A percentile compares a stretch with the other conserved stretches of the same genome.
phyloP scores from a whole-genome alignment of 2,113 vertebrate species.

The Myiozetetes cayanensis region DNA sequence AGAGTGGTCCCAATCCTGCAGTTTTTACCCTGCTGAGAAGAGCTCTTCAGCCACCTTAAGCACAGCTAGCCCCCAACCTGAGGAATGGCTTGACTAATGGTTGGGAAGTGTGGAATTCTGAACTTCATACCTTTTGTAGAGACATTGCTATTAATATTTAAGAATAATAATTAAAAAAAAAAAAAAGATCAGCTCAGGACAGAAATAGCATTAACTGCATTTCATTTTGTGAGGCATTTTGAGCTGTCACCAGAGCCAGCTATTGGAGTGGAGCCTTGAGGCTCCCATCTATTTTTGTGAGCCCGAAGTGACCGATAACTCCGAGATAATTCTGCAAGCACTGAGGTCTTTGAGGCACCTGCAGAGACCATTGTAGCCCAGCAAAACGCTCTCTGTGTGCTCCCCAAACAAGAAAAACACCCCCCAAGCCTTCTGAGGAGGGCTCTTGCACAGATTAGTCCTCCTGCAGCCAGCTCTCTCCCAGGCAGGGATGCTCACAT shows the following conservation, averaged over 20 bases:
- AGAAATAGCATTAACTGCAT: conserved; percentile 35
- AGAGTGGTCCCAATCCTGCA: not conserved
- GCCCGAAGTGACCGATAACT: not conserved
- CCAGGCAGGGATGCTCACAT: not conserved
- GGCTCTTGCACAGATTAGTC: not conserved
- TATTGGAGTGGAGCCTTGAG: conserved; percentile 15
- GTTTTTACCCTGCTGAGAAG: not conserved
- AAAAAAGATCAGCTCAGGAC: not conserved
- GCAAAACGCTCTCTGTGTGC: not conserved
- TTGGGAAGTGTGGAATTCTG: not conserved
- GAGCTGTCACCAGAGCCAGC: conserved; percentile 32
- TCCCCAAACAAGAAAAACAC: not conserved
- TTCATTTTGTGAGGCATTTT: conserved; percentile 32
- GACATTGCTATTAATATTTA: conserved; percentile 5
- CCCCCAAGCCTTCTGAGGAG: not conserved
- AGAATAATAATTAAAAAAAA: not conserved
- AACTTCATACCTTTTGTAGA: not conserved
- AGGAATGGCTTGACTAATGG: not conserved
- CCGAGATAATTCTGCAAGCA: not conserved
- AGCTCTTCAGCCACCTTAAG: not conserved
- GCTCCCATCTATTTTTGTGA: conserved; percentile 14
- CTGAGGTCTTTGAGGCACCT: not conserved
- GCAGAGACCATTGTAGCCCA: not conserved
- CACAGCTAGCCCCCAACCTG: not conserved
- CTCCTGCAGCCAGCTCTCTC: not conserved